phyloP scores from a whole-genome alignment of 2,797 vertebrate species.

The Vultur gryphus region DNA sequence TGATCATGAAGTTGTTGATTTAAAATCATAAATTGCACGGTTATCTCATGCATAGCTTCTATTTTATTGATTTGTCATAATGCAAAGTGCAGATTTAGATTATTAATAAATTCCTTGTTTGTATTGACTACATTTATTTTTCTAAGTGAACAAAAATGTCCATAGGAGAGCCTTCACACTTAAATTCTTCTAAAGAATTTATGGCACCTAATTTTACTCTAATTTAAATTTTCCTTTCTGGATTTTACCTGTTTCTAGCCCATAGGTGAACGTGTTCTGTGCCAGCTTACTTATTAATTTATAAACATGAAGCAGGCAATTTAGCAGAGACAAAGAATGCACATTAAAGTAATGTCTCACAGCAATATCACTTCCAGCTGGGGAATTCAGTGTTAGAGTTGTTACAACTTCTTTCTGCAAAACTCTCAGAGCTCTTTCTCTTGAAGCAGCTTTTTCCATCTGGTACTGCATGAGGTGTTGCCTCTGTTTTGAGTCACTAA shows the following conservation, averaged over 20 bases:
- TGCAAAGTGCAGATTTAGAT: background rate
- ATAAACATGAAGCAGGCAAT: background rate
- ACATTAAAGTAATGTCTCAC: background rate
- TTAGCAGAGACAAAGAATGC: background rate
- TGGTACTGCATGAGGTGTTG: background rate
- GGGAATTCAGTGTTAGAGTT: background rate
- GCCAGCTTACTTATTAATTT: background rate
- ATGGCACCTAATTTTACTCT: background rate
- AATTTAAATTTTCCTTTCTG: background rate
- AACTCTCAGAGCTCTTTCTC: background rate
- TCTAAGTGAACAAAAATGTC: background rate
- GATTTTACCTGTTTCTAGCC: background rate
- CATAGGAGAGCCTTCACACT: background rate
- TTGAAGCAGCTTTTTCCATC: background rate
- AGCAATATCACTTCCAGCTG: background rate
- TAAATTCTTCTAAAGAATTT: background rate
- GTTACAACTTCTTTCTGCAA: background rate
- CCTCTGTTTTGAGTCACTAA: background rate
- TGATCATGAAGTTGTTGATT: background rate
- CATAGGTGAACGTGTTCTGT: background rate
- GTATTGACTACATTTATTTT: background rate
- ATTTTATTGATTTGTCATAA: background rate
- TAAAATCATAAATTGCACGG: background rate
- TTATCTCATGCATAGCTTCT: background rate
- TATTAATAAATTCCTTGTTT: background rate